These are phyloP conservation scores for Holothuria leucospilota DNA, from an alignment of 53 echinoderm and acorn worm genomes.

Conservation along the genomic window DNA sequence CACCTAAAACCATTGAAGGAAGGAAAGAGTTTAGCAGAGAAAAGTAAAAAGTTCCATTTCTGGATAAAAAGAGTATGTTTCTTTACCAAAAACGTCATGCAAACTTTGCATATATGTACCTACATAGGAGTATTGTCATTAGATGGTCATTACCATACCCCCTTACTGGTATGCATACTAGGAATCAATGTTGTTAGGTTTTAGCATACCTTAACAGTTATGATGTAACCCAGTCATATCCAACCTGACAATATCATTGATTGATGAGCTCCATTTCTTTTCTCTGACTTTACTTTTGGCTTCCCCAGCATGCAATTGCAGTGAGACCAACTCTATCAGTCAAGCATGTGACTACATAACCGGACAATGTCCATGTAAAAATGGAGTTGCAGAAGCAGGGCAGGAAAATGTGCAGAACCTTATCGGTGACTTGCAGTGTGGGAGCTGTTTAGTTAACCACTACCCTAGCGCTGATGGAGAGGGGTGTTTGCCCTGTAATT, in stretches of 20 bases:
- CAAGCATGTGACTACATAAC: conserved; percentile 89
- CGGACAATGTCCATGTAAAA: conserved; percentile 93
- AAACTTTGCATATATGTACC: too few species aligned
- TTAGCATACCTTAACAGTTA: too few species aligned
- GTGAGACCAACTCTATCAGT: conserved; percentile 59
- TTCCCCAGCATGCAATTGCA: conserved; percentile 82
- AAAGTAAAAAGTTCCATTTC: too few species aligned
- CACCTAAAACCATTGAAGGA: too few species aligned
- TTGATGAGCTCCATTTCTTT: neutral
- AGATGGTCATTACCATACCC: too few species aligned
- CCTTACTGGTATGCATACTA: neutral
- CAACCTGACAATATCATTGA: too few species aligned
- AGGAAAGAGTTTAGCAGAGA: too few species aligned
- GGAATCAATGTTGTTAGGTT: neutral
- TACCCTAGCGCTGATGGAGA: conserved; percentile 61
- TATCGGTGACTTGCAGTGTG: conserved; percentile 58
- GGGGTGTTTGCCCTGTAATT: conserved; percentile 79
- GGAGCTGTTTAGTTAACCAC: conserved; percentile 69
- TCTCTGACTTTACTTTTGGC: neutral
- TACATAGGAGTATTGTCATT: too few species aligned
- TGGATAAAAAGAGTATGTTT: too few species aligned
- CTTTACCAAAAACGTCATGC: too few species aligned
- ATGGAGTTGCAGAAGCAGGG: conserved; percentile 65
- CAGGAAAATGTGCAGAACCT: conserved; percentile 55
- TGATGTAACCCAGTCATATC: too few species aligned